A percentile compares a stretch with the other conserved stretches of the same genome.
phyloP scores from a whole-genome alignment of 2,797 vertebrate species.

The Parotocinclus haroldoi region DNA sequence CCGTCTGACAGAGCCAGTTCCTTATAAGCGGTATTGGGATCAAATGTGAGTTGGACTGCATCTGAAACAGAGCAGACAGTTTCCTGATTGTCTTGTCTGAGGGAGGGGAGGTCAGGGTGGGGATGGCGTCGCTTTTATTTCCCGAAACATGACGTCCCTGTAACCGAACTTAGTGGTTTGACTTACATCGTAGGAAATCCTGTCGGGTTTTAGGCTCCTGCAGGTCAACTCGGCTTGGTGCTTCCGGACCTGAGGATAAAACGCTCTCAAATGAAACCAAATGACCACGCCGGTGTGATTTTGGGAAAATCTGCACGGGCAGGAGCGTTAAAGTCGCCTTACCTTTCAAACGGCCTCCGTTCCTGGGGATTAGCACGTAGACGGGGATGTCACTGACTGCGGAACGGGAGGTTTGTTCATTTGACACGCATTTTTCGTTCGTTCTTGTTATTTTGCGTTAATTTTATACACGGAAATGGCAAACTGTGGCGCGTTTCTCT shows the following conservation, averaged over 20 bases:
- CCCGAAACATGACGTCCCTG: no score
- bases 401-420: neutral
- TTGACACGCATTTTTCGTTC: no score
- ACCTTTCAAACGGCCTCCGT: conserved; percentile 70
- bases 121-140: neutral
- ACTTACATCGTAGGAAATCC: conserved; percentile 76
- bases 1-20: conserved; percentile 70
- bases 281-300: no score
- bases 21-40: conserved; percentile 73
- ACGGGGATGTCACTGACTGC: conserved; percentile 72
- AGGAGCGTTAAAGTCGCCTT: conserved; percentile 2
- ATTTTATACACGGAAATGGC: no score
- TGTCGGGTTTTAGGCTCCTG: conserved; percentile 70
- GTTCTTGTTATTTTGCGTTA: no score
- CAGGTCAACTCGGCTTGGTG: conserved; percentile 60
- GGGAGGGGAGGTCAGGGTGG: no score
- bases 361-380: conserved; percentile 70
- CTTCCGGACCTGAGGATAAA: conserved; percentile 41
- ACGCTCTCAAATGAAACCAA: neutral
- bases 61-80: conserved; percentile 59
- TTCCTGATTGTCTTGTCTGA: no score
- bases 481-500: no score
- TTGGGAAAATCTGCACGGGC: no score
- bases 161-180: neutral
- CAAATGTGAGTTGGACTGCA: conserved; percentile 66